Conservation (phyloP, 2,113 vertebrate species). For the Mandrillus leucophaeus region DNA sequence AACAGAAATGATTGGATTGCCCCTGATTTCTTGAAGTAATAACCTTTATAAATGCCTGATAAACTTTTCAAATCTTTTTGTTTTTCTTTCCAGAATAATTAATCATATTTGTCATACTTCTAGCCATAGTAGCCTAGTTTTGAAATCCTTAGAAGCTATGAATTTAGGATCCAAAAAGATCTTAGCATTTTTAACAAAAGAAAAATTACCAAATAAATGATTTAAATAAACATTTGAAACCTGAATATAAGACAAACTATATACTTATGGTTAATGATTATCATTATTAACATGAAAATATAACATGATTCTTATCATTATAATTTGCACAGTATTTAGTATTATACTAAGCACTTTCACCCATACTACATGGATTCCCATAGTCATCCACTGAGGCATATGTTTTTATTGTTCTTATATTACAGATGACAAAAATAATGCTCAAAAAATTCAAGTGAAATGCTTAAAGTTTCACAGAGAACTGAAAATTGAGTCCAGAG, state of each 20-base stretch:
- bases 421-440: not conserved
- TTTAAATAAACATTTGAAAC: conserved; percentile 8
- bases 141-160: conserved; percentile 3
- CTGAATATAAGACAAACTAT: not conserved
- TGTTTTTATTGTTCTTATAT: not conserved
- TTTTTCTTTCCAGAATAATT: conserved; percentile 28
- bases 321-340: not conserved
- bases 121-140: not conserved
- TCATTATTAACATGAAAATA: not conserved
- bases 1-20: conserved; percentile 8
- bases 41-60: conserved; percentile 30
- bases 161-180: not conserved
- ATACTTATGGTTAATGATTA: not conserved
- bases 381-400: not conserved
- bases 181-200: conserved; percentile 21
- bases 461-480: not conserved
- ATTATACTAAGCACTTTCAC: not conserved
- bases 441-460: not conserved
- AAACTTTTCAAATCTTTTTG: conserved; percentile 33
- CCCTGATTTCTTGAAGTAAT: conserved; percentile 6
- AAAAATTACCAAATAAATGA: not conserved
- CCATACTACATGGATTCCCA: not conserved
- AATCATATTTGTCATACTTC: not conserved
- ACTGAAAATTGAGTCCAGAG: not conserved
- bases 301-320: not conserved